Evolutionary conservation across 2,797 vertebrate genomes (phyloP).

Genomic region (Remorina albescens): DNA sequence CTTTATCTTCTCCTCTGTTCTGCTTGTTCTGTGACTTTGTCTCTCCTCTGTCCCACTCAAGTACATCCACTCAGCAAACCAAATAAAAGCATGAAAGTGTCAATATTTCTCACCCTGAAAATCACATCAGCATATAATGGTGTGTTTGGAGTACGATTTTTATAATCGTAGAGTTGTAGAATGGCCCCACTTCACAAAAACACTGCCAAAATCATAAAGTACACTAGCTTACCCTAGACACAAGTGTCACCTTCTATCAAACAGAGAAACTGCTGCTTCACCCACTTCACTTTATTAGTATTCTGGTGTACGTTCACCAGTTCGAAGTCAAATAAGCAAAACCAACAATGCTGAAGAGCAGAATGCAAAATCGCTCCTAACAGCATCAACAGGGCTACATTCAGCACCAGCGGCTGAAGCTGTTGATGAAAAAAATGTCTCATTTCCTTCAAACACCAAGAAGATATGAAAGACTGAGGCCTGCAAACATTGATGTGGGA

Average conservation of each 20-base stretch:
- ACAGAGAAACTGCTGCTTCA: conserved; percentile 52
- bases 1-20: no score
- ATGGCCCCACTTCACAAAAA: conserved; percentile 20
- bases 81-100: conserved; percentile 8
- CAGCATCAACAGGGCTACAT: conserved; percentile 47
- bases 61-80: conserved; percentile 15
- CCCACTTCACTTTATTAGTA: conserved; percentile 60
- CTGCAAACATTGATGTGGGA: conserved; percentile 33
- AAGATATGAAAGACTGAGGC: conserved; percentile 47
- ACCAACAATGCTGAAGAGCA: conserved; percentile 59
- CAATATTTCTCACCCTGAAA: conserved; percentile 13
- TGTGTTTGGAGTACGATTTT: conserved; percentile 20
- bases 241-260: conserved; percentile 57
- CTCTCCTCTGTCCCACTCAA: conserved; percentile 6
- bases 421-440: conserved; percentile 33
- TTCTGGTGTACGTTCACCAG: conserved; percentile 50
- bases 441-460: conserved; percentile 53
- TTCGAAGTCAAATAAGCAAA: conserved; percentile 64
- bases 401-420: conserved; percentile 31
- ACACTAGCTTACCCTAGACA: conserved; percentile 25
- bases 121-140: conserved; percentile 16
- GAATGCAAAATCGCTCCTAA: conserved; percentile 55
- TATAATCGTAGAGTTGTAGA: conserved; percentile 30
- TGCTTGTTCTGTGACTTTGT: conserved; percentile 19
- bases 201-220: conserved; percentile 21